Percentiles rank a stretch among this genome's conserved stretches.
These are phyloP conservation scores for Clitarchus hookeri DNA, from an alignment of 2,888 invertebrate genomes.

Conservation along the genomic window DNA sequence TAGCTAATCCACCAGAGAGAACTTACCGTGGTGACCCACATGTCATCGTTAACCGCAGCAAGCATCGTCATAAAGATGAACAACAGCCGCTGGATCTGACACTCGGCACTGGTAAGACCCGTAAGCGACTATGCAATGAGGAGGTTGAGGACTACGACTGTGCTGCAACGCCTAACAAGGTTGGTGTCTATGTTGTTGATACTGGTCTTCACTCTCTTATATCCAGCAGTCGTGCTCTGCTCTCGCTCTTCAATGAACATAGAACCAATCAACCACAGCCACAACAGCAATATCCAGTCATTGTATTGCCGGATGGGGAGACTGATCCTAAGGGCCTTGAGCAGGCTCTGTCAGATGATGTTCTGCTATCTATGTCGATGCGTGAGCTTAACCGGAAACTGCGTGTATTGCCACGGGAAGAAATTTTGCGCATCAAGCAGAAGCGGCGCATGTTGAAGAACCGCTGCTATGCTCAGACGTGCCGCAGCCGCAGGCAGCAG, in stretches of 20 bases:
- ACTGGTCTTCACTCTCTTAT: not conserved
- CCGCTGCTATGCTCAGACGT: not conserved
- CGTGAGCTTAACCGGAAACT: not conserved
- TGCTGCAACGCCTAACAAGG: not conserved
- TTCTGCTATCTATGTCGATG: not conserved
- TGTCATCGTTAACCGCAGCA: not conserved
- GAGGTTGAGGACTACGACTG: not conserved
- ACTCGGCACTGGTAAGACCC: not conserved
- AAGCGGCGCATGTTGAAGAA: constrained; percentile 9
- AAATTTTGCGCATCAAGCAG: not conserved
- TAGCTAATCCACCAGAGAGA: not conserved
- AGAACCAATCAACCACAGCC: not conserved
- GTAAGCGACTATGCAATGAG: not conserved
- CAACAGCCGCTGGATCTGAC: not conserved
- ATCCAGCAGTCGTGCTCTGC: constrained; percentile 14
- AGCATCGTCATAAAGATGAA: not conserved
- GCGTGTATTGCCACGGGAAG: not conserved
- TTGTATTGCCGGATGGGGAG: not conserved
- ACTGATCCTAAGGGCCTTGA: not conserved
- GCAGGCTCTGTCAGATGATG: not conserved
- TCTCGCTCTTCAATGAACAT: not conserved
- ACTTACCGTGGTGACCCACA: not conserved
- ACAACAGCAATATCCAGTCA: not conserved
- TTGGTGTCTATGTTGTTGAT: constrained; percentile 2
- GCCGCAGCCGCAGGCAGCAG: not conserved